Evolutionary conservation across 2,797 vertebrate species (phyloP), one percentile per base, ranked within the genome.

Genomic region (Anas bahamensis): DNA sequence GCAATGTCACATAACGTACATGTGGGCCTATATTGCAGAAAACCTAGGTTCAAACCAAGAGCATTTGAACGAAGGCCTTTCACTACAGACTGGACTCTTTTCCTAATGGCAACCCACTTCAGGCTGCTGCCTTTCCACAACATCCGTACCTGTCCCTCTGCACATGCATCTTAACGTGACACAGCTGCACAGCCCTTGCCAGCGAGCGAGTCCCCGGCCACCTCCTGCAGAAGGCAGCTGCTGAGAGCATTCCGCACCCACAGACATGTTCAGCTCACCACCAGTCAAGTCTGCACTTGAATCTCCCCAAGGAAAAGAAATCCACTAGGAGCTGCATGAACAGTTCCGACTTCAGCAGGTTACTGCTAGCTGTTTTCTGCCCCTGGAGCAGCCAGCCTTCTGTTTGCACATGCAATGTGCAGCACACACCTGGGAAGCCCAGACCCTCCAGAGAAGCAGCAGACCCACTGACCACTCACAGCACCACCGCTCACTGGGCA

Each of bases 241-340:
- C 28, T n/a, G 82, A 77, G 46, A 93, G 83, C 2, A 3, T 46
- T 85, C 41, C 50, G 65, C 72, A 87, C 61, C 29, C 80, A 81
- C 55, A 66, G 17, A 89, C 31, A 5, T 31, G 19, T 17, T 31
- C 53, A 37, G 31, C 76, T 95, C 59, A 81, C 42, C 79, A 78
- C 92, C 79, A 81, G 50, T 85, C 91, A 95, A 92, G 94, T 24
- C 85, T 60, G 24, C 18, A 66, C 94, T 89, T 93, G 95, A 90
- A 91, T 81, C 72, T 90, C 82, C 76, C 26, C 17, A 65, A 90
- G 82, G 76, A 87, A 90, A 77, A 93, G 29, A 87, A 87, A 93
- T 77, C 44, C 61, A 37, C 53, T 31, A 37, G 42, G 46, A 95
- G 29, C 33, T 83, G 73, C 57, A 69, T 31, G 41, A 93, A 72